These are phyloP conservation scores for Strigamia transsilvanica DNA, from an alignment of 2,888 invertebrate species.

Conservation along the genomic window DNA sequence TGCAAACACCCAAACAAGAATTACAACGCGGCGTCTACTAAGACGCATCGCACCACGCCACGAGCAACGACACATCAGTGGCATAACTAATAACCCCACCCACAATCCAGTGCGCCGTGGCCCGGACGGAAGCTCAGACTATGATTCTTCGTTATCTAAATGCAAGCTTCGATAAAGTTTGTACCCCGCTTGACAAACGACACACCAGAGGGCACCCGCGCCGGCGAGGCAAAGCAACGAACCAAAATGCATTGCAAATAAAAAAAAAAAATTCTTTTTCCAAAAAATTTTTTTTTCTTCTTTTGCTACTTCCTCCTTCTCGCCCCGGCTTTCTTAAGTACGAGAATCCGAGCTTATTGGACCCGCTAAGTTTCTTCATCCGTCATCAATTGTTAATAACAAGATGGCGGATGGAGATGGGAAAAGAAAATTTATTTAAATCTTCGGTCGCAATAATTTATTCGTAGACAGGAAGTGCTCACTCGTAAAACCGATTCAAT, in stretches of 20 bases:
- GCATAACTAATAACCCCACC: slow-evolving; percentile 39
- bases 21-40: neutral
- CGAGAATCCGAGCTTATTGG: slow-evolving; percentile 4
- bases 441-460: slow-evolving; percentile 29
- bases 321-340: neutral
- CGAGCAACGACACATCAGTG: slow-evolving; percentile 19
- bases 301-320: neutral
- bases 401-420: slow-evolving; percentile 17
- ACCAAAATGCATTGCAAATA: neutral
- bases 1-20: slow-evolving; percentile 1
- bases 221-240: slow-evolving; percentile 10
- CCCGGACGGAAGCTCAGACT: slow-evolving; percentile 32
- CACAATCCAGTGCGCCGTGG: neutral
- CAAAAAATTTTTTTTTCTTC: neutral
- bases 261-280: neutral
- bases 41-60: neutral
- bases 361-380: slow-evolving; percentile 31
- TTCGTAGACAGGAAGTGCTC: slow-evolving; percentile 33
- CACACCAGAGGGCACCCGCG: slow-evolving; percentile 18
- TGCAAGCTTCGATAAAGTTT: slow-evolving; percentile 42
- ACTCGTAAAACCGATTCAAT: slow-evolving; percentile 32
- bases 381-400: slow-evolving; percentile 43
- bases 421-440: slow-evolving; percentile 36
- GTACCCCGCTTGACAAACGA: slow-evolving; percentile 40
- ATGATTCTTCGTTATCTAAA: slow-evolving; percentile 43